Evolutionary conservation across 1,140 invertebrate species (phyloP).

Genomic region (Cydia splendana): DNA sequence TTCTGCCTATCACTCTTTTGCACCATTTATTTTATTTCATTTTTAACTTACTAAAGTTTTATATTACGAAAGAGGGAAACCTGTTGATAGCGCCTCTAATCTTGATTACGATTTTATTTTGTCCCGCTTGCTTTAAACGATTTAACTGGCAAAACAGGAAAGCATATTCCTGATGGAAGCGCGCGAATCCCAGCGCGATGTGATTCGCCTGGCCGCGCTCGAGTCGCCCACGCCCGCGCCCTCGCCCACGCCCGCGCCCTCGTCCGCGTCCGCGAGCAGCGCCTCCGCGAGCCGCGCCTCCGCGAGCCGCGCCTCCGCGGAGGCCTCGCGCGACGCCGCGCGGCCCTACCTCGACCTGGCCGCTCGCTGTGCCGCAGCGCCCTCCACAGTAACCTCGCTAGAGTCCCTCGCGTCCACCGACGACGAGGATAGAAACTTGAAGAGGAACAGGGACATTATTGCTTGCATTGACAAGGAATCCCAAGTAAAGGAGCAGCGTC

Average conservation of each 20-base stretch:
- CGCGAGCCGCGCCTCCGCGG: slow-evolving; percentile 34
- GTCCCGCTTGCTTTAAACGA: slow-evolving; percentile 31
- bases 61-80: no score
- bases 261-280: slow-evolving; percentile 35
- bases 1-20: background rate
- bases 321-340: slow-evolving; percentile 34
- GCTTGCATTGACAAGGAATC: slow-evolving; percentile 59
- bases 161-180: slow-evolving; percentile 90
- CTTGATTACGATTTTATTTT: background rate
- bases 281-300: slow-evolving; percentile 28
- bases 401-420: slow-evolving; percentile 70
- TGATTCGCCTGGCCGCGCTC: slow-evolving; percentile 61
- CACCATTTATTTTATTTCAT: background rate
- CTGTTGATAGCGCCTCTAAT: no score
- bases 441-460: slow-evolving; percentile 59
- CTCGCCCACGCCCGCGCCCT: background rate
- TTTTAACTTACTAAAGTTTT: no score
- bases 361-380: slow-evolving; percentile 44
- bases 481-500: slow-evolving; percentile 64
- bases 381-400: slow-evolving; percentile 67
- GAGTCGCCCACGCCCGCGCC: slow-evolving; percentile 37
- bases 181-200: slow-evolving; percentile 85
- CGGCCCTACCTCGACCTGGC: slow-evolving; percentile 54
- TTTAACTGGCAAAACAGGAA: slow-evolving; percentile 72
- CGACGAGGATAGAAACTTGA: slow-evolving; percentile 62